These are phyloP conservation scores for Pocillopora damicornis DNA, from an alignment of 64 coral and sea anemone species.

Conservation along the genomic window DNA sequence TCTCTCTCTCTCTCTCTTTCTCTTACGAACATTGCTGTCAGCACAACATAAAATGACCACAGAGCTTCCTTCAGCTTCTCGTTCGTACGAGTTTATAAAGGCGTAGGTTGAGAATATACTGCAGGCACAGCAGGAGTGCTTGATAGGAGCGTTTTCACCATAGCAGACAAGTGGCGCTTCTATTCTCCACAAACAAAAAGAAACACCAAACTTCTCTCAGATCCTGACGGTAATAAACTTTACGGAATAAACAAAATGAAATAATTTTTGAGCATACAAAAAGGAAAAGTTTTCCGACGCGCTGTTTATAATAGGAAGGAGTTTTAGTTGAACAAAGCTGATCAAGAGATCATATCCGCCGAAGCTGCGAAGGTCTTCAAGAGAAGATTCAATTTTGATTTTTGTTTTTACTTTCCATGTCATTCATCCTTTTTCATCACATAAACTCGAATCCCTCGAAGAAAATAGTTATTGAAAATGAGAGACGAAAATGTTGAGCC, in stretches of 20 bases:
- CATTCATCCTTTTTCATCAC: too few relatives aligned
- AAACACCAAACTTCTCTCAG: background rate
- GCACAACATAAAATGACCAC: background rate
- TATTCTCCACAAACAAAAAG: constrained; percentile 6
- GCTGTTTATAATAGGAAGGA: background rate
- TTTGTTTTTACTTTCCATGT: too few relatives aligned
- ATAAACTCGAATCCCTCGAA: too few relatives aligned
- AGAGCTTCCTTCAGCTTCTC: background rate
- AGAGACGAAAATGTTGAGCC: background rate
- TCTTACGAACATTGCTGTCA: background rate
- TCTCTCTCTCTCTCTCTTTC: background rate
- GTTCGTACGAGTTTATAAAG: background rate
- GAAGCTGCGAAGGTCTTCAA: background rate
- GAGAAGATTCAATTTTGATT: background rate
- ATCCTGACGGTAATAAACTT: background rate
- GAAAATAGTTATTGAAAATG: too few relatives aligned
- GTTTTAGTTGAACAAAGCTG: background rate
- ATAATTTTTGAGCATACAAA: background rate
- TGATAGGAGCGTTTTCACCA: background rate
- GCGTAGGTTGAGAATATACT: background rate
- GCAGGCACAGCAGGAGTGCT: background rate
- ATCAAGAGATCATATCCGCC: background rate
- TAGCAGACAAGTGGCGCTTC: constrained; percentile 30
- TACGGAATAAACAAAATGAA: background rate
- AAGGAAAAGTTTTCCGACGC: background rate